Evolutionary conservation across 2,797 vertebrate species (phyloP), one percentile per base, ranked within the genome.

Genomic region (Coluber constrictor): DNA sequence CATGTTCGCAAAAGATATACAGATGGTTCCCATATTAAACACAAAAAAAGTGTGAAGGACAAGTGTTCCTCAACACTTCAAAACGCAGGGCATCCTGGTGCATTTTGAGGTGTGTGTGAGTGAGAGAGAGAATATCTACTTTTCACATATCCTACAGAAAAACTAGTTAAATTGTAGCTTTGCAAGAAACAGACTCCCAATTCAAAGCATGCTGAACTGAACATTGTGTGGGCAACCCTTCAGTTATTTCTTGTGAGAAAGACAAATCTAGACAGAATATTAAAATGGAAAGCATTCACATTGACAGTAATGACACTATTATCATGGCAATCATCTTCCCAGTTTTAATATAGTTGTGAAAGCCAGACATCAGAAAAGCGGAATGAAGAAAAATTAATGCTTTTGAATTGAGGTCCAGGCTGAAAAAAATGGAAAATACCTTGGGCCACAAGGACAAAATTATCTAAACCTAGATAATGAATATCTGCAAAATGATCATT

Each of bases 11-110:
- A 86, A 54, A 88, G 87, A 54, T 63, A 29, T 63, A 89, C 93
- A 91, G 93, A 91, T 93, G 93, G 90, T 86, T 91, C 57, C 66
- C 90, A 93, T 91, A 89, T 55, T 54, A 54, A 83, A 56, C 18
- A 32, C 32, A 18, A 51, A 60, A 59, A 63, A 79, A 91, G 90
- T 89, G 93, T 63, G 90, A 91, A 89, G 90, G 90, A 93, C 23
- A 91, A 86, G 57, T 66, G 93, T 91, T 89, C 90, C 70, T 91
- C 25, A 89, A 57, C 32, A 10, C 56, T 56, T n/a, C 47, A 20
- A 91, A 91, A 60, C 25, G 29, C 20, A 86, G 51, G 32, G 66
- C n/a, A 18, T 57, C 86, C 47, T 55, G 32, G 29, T 57, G 61
- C n/a, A 27, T 86, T 32, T 43, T 79, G 20, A 88, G 18, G 15